Percentiles rank a stretch among this genome's conserved stretches.
phyloP scores from a whole-genome alignment of 2,113 vertebrate species.

The Ceuthmochares aereus region DNA sequence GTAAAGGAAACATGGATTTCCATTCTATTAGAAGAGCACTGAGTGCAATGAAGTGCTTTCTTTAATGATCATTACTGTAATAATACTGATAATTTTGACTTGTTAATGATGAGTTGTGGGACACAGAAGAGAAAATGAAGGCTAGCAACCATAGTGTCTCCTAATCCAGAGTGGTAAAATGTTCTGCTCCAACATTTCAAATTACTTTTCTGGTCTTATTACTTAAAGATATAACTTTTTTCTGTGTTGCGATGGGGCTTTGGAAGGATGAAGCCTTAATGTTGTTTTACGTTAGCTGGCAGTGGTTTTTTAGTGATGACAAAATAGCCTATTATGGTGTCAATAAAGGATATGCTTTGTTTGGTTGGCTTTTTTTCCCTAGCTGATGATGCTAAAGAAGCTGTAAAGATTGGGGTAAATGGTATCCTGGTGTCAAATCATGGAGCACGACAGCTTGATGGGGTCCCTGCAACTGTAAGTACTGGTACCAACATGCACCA shows the following conservation, averaged over 20 bases:
- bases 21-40: not conserved
- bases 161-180: not conserved
- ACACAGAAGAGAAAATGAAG: not conserved
- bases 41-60: not conserved
- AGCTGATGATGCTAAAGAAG: constrained; percentile 88
- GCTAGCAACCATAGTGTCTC: not conserved
- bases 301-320: not conserved
- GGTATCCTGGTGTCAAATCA: constrained; percentile 97
- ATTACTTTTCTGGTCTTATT: not conserved
- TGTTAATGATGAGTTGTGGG: not conserved
- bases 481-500: not conserved
- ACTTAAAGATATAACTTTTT: not conserved
- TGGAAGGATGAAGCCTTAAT: not conserved
- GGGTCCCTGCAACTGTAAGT: constrained; percentile 90
- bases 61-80: not conserved
- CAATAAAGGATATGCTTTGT: not conserved
- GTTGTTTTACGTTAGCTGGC: not conserved
- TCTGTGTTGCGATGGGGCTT: not conserved
- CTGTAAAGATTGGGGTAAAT: constrained; percentile 86
- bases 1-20: not conserved
- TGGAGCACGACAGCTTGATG: constrained; percentile 86
- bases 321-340: not conserved
- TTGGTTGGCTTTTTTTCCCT: not conserved
- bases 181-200: not conserved
- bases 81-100: not conserved